Conservation (phyloP, 2,797 vertebrate genomes). For the Siniperca obscura region DNA sequence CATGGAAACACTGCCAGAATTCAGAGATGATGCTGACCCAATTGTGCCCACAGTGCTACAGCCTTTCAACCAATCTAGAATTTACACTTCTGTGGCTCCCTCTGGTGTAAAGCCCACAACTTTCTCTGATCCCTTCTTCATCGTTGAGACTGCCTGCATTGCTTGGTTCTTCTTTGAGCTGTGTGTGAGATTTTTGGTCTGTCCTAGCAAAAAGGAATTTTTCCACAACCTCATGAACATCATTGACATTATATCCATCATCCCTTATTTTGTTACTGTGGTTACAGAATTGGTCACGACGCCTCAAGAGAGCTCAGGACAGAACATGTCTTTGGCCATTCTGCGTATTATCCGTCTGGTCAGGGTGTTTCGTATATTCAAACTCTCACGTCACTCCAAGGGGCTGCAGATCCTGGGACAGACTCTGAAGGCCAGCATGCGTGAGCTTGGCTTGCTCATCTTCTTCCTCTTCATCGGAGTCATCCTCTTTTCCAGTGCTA, state of each 20-base stretch:
- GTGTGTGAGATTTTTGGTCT: conserved; percentile 90
- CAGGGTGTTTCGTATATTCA: conserved; percentile 96
- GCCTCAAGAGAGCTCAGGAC: conserved; percentile 86
- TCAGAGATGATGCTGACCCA: conserved; percentile 90
- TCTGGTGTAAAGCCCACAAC: conserved; percentile 69
- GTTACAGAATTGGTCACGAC: conserved; percentile 91
- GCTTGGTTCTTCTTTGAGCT: conserved; percentile 97
- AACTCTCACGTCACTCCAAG: conserved; percentile 94
- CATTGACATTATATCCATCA: conserved; percentile 96
- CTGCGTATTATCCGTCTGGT: conserved; percentile 94
- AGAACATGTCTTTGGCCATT: conserved; percentile 97
- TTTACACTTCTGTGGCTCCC: conserved; percentile 62
- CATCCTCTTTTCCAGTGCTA: conserved; percentile 96
- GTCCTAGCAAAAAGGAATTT: conserved; percentile 96
- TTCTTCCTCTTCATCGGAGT: conserved; percentile 99
- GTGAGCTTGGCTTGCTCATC: conserved; percentile 92
- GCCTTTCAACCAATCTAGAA: conserved; percentile 77
- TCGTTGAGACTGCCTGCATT: conserved; percentile 95
- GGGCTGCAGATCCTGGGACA: conserved; percentile 94
- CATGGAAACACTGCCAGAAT: conserved; percentile 96
- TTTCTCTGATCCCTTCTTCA: conserved; percentile 96
- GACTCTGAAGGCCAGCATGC: conserved; percentile 94
- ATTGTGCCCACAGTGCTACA: conserved; percentile 66
- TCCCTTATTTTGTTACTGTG: conserved; percentile 96
- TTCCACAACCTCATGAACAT: conserved; percentile 98